phyloP scores from a whole-genome alignment of 23 tunicate species.

The Styela clava region DNA sequence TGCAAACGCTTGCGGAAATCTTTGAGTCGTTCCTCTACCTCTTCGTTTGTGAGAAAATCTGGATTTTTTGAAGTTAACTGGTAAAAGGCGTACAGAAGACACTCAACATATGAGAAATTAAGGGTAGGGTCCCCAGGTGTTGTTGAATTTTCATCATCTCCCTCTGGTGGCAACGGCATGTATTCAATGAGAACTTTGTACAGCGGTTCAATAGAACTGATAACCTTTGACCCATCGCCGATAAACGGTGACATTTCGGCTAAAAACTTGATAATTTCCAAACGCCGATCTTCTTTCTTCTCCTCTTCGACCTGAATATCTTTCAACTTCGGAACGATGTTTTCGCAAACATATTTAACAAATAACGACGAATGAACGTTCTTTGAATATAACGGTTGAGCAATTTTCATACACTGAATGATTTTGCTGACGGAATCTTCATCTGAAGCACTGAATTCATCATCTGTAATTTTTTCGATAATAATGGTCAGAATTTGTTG shows the following conservation, averaged over 20 bases:
- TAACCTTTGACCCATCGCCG: constrained; percentile 58
- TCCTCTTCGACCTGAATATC: constrained; percentile 22
- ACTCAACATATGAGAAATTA: constrained; percentile 84
- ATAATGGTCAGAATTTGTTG: constrained; percentile 75
- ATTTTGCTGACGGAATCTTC: constrained; percentile 56
- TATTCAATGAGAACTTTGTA: constrained; percentile 45
- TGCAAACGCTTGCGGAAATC: constrained; percentile 84
- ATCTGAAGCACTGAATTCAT: constrained; percentile 48
- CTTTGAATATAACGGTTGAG: constrained; percentile 73
- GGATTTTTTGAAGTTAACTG: constrained; percentile 43
- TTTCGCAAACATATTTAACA: constrained; percentile 63
- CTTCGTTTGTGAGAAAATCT: constrained; percentile 63
- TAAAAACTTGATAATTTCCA: constrained; percentile 58
- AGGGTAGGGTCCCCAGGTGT: constrained; percentile 42
- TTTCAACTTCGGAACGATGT: constrained; percentile 42
- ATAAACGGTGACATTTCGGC: constrained; percentile 67
- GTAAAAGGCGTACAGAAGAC: constrained; percentile 77
- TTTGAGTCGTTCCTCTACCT: constrained; percentile 60
- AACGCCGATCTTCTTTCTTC: constrained; percentile 30
- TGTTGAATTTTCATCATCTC: constrained; percentile 22
- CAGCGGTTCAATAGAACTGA: constrained; percentile 50
- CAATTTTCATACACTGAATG: constrained; percentile 71
- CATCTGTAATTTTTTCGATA: constrained; percentile 60
- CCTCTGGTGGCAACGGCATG: constrained; percentile 84
- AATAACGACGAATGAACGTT: constrained; percentile 80